Conservation (phyloP, 2,888 invertebrate species). For the Copidosoma aretas region DNA sequence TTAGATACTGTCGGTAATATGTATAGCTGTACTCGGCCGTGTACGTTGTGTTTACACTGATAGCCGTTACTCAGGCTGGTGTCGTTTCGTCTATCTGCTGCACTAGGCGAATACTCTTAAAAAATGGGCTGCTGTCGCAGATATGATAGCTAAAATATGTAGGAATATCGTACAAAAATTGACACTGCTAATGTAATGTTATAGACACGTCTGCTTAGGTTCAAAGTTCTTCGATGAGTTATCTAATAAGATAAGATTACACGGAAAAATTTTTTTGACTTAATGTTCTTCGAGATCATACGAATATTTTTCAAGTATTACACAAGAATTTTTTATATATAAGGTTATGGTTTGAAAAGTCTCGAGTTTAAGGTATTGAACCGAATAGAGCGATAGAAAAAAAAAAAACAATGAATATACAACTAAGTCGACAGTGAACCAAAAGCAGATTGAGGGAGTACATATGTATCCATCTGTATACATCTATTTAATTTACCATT, state of each 20-base stretch:
- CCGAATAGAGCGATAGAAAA: too few relatives aligned
- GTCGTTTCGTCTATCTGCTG: not conserved
- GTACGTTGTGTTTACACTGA: too few relatives aligned
- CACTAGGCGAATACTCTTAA: not conserved
- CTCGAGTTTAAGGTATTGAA: too few relatives aligned
- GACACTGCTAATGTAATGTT: slow-evolving; percentile 33
- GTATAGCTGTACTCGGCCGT: too few relatives aligned
- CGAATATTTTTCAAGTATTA: not conserved
- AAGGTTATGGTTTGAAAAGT: not conserved
- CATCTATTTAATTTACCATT: too few relatives aligned
- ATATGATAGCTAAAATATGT: not conserved
- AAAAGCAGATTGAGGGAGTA: too few relatives aligned
- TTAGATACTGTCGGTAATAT: too few relatives aligned
- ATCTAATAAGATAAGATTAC: slow-evolving; percentile 33
- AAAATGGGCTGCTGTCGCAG: not conserved
- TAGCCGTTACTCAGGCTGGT: too few relatives aligned
- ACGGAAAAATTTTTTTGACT: not conserved
- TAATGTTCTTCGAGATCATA: not conserved
- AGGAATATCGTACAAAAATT: not conserved
- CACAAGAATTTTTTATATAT: slow-evolving; percentile 16
- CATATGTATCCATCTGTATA: too few relatives aligned
- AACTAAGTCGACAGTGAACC: too few relatives aligned
- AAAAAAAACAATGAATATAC: too few relatives aligned
- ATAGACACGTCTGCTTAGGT: slow-evolving; percentile 29
- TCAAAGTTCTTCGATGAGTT: slow-evolving; percentile 32